A percentile compares a stretch with the other conserved stretches of the same genome.
Conservation (phyloP, 1,140 invertebrate species). For the Drosophila lacteicornis region DNA sequence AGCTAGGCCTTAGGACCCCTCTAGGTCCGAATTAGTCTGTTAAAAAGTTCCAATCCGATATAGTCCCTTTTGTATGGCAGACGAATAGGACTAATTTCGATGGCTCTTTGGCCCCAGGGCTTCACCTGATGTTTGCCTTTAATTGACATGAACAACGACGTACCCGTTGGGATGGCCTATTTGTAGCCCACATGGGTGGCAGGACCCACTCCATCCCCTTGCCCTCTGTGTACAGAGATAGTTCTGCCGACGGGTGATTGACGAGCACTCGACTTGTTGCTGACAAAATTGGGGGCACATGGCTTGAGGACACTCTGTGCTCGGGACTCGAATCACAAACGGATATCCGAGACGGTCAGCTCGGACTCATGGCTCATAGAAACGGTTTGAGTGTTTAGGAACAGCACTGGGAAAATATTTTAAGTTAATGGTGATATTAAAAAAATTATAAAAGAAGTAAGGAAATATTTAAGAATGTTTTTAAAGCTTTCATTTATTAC, state of each 20-base stretch:
- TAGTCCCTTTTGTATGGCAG: background rate
- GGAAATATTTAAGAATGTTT: too few relatives aligned
- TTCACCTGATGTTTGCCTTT: constrained; percentile 40
- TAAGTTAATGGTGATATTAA: background rate
- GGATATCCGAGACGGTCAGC: constrained; percentile 23
- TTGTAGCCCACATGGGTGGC: background rate
- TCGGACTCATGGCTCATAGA: background rate
- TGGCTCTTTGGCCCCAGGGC: constrained; percentile 12
- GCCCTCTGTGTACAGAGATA: background rate
- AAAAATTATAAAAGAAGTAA: background rate
- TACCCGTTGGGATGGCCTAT: too few relatives aligned
- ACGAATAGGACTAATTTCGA: background rate
- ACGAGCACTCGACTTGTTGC: constrained; percentile 40
- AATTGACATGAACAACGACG: constrained; percentile 23
- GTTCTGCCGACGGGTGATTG: constrained; percentile 20
- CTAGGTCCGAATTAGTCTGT: too few relatives aligned
- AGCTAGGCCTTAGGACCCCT: too few relatives aligned
- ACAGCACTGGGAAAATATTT: background rate
- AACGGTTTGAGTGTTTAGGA: background rate
- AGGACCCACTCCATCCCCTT: background rate
- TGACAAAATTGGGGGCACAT: constrained; percentile 28
- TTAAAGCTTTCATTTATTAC: too few relatives aligned
- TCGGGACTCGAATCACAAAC: constrained; percentile 27
- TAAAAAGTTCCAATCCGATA: too few relatives aligned
- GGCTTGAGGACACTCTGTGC: constrained; percentile 32